Evolutionary conservation across 2,113 vertebrate species (phyloP).

Genomic region (Danionella cerebrum): DNA sequence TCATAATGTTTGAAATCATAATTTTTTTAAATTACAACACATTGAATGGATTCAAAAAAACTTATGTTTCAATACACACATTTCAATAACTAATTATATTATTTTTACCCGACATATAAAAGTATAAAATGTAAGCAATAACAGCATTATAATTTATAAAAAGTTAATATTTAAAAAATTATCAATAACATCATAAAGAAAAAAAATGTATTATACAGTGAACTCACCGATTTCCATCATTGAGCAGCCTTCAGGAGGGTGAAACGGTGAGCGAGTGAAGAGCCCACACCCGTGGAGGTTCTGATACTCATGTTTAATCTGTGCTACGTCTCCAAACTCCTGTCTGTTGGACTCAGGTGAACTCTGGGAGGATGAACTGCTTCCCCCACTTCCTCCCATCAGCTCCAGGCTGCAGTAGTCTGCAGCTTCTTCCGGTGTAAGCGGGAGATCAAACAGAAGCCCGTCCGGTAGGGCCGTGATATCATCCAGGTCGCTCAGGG

Average conservation of each 20-base stretch:
- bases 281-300: constrained; percentile 71
- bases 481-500: constrained; percentile 76
- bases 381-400: constrained; percentile 59
- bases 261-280: constrained; percentile 56
- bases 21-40: too few species aligned
- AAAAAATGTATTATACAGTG: background rate
- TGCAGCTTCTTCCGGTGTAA: constrained; percentile 70
- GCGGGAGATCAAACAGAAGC: constrained; percentile 79
- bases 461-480: constrained; percentile 71
- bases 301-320: constrained; percentile 79
- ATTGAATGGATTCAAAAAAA: too few species aligned
- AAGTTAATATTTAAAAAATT: too few species aligned
- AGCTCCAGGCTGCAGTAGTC: constrained; percentile 75
- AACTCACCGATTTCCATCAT: constrained; percentile 73
- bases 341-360: constrained; percentile 74
- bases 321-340: constrained; percentile 63
- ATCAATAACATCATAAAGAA: background rate
- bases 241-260: constrained; percentile 61
- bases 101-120: too few species aligned
- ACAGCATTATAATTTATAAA: too few species aligned
- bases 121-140: too few species aligned
- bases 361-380: constrained; percentile 70
- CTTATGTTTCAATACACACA: too few species aligned
- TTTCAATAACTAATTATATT: too few species aligned
- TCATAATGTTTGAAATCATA: too few species aligned